phyloP scores from a whole-genome alignment of 2,888 invertebrate species.

The Erebia epiphron region DNA sequence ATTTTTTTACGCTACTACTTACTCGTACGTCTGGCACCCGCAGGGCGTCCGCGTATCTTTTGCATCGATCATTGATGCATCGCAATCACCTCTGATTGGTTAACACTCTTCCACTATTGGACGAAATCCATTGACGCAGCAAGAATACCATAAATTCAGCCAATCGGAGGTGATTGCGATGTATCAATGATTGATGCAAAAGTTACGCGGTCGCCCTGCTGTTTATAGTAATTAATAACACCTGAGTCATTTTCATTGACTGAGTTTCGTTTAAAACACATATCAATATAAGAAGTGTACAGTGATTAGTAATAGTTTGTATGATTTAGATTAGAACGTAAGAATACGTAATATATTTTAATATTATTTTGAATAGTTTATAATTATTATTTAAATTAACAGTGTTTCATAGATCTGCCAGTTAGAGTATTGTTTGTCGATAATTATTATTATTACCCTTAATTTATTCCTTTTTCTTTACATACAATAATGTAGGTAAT shows the following conservation, averaged over 20 bases:
- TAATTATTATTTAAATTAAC: not conserved
- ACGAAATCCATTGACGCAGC: no score
- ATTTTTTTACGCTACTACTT: no score
- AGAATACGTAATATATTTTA: not conserved
- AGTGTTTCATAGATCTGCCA: slow-evolving; percentile 10
- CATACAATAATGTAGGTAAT: not conserved
- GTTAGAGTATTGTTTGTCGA: not conserved
- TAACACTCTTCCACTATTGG: no score
- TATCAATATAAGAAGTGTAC: slow-evolving; percentile 16
- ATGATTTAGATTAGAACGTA: not conserved
- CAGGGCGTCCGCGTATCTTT: no score
- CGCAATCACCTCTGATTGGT: no score
- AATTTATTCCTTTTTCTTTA: not conserved
- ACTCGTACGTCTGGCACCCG: no score
- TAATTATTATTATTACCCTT: not conserved
- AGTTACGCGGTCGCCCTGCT: no score
- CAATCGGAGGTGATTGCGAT: no score
- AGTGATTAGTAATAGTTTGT: slow-evolving; percentile 13
- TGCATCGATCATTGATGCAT: no score
- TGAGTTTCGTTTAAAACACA: not conserved
- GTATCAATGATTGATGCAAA: no score
- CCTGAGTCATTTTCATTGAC: not conserved
- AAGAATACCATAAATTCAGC: no score
- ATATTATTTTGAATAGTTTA: not conserved
- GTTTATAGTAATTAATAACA: no score